Base-by-base conservation (phyloP, 2,113 vertebrate species). In the Melanotaenia duboulayi region DNA sequence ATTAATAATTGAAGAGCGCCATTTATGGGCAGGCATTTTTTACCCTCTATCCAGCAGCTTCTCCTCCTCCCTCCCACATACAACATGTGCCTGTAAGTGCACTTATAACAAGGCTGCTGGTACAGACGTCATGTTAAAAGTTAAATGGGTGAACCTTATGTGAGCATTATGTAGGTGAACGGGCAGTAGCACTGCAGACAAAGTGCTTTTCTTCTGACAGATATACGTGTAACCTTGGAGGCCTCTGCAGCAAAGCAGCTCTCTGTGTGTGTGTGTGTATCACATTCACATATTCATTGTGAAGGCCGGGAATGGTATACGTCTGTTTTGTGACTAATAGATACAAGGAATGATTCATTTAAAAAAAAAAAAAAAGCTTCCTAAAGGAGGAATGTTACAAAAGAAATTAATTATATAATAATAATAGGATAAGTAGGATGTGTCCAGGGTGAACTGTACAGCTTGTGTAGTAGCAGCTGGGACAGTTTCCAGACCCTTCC, bases 141-240 rank as follows among this genome's bases (percentile, higher is more conserved):
- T 74, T 76, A 80, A 62, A 71, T n/a, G 28, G 69, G 52, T 1
- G 58, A 76, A 71, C n/a, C 59, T 73, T 40, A 62, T 71, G 40
- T 68, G 54, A 77, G 66, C 55, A 70, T 75, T 72, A 67, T 65
- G 80, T 76, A 80, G 68, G 61, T 42, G 82, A 82, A 80, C 67
- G 66, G 69, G 65, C 82, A 74, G 62, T 74, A 49, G 77, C 64
- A 19, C 50, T 1, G 40, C 49, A 60, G 71, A 72, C 71, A 76
- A 80, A 85, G 80, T 82, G 80, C 76, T 85, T 87, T 85, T 78
- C 58, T 80, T 55, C 72, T 61, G 54, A 48, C 0, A 0, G 44
- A 54, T 72, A 54, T 72, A 78, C 42, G 23, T 58, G 65, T 54
- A 66, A 77, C 66, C 66, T 74, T 58, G 61, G 32, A 80, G 54